These are phyloP conservation scores for Hyperoplus lanceolatus DNA, from an alignment of 2,797 vertebrate species.

Conservation along the genomic window DNA sequence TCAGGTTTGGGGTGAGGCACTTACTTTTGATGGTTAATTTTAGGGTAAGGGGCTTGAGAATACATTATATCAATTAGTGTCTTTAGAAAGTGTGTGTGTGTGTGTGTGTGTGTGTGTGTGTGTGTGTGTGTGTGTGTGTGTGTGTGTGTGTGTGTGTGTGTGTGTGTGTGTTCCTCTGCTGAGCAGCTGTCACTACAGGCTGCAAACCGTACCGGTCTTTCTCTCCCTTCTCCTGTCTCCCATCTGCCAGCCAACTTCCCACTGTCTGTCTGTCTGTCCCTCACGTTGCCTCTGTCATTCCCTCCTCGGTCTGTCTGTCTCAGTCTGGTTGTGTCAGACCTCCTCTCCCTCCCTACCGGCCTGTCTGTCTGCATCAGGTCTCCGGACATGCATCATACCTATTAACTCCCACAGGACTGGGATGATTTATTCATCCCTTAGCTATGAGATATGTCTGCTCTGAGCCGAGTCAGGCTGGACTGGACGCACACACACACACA, in stretches of 20 bases:
- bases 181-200: conserved; percentile 35
- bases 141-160: conserved; percentile 12
- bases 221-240: conserved; percentile 19
- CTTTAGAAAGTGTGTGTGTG: background rate
- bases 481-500: conserved; percentile 11
- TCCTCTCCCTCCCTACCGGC: conserved; percentile 6
- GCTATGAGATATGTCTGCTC: conserved; percentile 62
- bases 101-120: conserved; percentile 2
- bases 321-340: background rate
- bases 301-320: background rate
- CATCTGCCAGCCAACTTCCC: background rate
- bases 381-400: conserved; percentile 67
- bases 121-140: background rate
- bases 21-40: no score
- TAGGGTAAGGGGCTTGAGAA: no score
- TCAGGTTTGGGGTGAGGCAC: no score
- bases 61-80: no score
- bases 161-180: conserved; percentile 29
- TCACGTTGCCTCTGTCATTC: conserved; percentile 19
- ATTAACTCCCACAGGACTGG: conserved; percentile 57
- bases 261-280: conserved; percentile 34
- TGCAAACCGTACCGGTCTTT: conserved; percentile 48
- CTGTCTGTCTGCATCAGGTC: conserved; percentile 46
- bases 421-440: conserved; percentile 72
- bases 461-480: background rate